Evolutionary conservation across 2,797 vertebrate species (phyloP).

Genomic region (Oreortyx pictus): DNA sequence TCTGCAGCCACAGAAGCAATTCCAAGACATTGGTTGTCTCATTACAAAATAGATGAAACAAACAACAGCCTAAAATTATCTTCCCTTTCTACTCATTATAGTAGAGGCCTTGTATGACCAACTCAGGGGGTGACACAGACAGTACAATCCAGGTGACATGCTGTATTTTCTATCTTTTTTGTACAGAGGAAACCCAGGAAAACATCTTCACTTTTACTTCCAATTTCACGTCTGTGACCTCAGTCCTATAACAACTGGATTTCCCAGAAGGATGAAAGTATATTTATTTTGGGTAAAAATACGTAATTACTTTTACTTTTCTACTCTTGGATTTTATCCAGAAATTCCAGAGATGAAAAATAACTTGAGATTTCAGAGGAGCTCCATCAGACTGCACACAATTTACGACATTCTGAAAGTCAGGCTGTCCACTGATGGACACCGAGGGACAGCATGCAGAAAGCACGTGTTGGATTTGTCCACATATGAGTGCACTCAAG

Average conservation of each 20-base stretch:
- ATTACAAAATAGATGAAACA: neutral
- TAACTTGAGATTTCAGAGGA: neutral
- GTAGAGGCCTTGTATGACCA: neutral
- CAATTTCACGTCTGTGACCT: neutral
- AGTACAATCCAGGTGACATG: neutral
- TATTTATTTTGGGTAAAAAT: neutral
- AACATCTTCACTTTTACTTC: neutral
- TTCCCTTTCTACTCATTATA: neutral
- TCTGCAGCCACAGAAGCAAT: neutral
- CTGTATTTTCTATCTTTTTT: neutral
- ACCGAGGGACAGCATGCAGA: neutral
- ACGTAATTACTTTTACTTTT: neutral
- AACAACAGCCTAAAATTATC: neutral
- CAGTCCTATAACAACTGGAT: neutral
- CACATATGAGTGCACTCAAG: rapidly evolving
- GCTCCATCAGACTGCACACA: neutral
- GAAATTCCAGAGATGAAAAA: neutral
- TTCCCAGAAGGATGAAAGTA: neutral
- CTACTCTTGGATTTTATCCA: neutral
- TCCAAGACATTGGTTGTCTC: neutral
- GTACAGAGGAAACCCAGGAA: neutral
- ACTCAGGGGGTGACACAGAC: neutral
- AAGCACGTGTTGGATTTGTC: neutral
- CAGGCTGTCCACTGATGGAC: neutral
- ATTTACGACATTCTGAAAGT: neutral